Evolutionary conservation across 2,888 invertebrate genomes (phyloP), one percentile per base, ranked within the genome.

Genomic region (Aporophyla nigra): DNA sequence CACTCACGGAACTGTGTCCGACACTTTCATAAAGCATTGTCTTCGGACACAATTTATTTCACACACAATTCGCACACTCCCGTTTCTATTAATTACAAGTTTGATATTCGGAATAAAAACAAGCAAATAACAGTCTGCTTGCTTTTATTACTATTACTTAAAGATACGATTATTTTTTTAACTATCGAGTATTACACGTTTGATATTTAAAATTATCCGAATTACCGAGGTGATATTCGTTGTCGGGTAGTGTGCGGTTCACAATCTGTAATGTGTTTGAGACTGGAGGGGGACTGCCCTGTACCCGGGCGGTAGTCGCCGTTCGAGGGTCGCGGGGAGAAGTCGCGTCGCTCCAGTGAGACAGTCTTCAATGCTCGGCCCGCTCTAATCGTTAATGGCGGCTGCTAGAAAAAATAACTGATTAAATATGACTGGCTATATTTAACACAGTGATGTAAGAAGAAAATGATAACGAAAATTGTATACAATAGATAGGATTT

Each of bases 1-100:
- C 96, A 96, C 96, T 95, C 96, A 94, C 95, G 92, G 91, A 92
- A 91, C 90, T 90, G 93, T 91, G 93, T 91, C 95, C 91, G 94
- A 94, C 94, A 93, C 94, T 91, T 86, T 87, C 70, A 74, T 80
- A 86, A 88, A 90, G 91, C 86, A 86, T 91, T 90, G 94, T 96
- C 93, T 93, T 94, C 94, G 93, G 94, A 95, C 94, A 94, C 95
- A 91, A 92, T 91, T 89, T 89, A 90, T 88, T 88, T 80, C 91
- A 91, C 92, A 92, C 94, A 94, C 93, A 71, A 92, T 87, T 87
- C 91, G 90, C 92, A 91, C 94, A 90, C 88, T 87, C 93, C 94
- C 93, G 89, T 87, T 86, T 85, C 89, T 89, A 89, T 90, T 90
- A 89, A 78, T 91, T 92, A 94, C 92, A 91, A 92, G 92, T 92